These are phyloP conservation scores for Torymus aiolomorphi DNA, from an alignment of 2,888 invertebrate species.

Conservation along the genomic window DNA sequence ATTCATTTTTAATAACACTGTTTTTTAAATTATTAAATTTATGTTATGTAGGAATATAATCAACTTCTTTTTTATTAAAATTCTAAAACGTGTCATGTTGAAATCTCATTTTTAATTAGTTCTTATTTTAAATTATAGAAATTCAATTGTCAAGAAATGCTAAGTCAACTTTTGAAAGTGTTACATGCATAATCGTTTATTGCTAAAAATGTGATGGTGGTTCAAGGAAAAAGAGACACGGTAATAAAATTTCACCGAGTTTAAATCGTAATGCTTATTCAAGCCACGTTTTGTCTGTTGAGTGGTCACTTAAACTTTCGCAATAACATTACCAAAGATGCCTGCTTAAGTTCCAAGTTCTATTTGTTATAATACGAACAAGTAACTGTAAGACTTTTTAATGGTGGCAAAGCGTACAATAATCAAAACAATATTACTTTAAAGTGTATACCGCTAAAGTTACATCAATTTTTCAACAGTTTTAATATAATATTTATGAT, in stretches of 20 bases:
- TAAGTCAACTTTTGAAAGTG: constrained; percentile 44
- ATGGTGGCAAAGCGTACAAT: constrained; percentile 18
- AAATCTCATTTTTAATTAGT: too few species aligned
- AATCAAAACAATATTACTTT: too few species aligned
- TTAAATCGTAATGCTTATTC: constrained; percentile 34
- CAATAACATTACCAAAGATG: constrained; percentile 59
- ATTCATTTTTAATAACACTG: too few species aligned
- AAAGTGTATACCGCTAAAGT: too few species aligned
- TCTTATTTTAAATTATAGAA: too few species aligned
- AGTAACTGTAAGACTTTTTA: constrained; percentile 43
- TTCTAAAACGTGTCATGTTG: too few species aligned
- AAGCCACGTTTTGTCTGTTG: constrained; percentile 27
- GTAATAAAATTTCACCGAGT: neutral
- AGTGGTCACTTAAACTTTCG: constrained; percentile 39
- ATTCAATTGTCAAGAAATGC: constrained; percentile 1
- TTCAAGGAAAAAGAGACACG: constrained; percentile 23
- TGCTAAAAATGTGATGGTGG: constrained; percentile 23
- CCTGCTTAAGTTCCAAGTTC: constrained; percentile 56
- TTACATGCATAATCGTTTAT: constrained; percentile 1
- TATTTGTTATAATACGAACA: constrained; percentile 42
- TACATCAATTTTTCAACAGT: too few species aligned
- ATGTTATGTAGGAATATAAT: too few species aligned
- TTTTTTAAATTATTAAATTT: too few species aligned
- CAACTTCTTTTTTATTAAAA: too few species aligned
- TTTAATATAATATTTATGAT: too few species aligned